Conservation (phyloP, 2,797 vertebrate species). For the Takifugu rubripes region DNA sequence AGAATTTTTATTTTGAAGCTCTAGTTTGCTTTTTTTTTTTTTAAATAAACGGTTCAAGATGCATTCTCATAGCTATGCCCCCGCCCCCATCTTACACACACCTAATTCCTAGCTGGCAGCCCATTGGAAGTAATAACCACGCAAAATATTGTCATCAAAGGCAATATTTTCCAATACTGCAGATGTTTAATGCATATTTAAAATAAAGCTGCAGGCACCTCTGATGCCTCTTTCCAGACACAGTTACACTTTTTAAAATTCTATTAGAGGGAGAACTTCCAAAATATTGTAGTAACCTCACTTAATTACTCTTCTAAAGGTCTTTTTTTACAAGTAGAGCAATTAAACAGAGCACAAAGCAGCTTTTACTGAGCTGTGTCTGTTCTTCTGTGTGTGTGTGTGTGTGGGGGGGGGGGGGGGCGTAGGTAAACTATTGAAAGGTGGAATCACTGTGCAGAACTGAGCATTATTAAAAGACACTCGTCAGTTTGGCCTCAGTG, state of each 20-base stretch:
- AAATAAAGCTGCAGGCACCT: conserved; percentile 49
- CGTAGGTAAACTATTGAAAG: neutral
- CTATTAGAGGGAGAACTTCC: conserved; percentile 2
- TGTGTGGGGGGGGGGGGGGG: too few species aligned
- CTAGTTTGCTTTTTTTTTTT: too few species aligned
- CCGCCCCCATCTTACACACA: too few species aligned
- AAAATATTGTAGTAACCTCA: conserved; percentile 28
- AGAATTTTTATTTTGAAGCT: too few species aligned
- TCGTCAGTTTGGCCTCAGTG: neutral
- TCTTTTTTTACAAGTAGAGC: conserved; percentile 42
- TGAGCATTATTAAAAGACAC: too few species aligned
- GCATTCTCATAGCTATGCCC: too few species aligned
- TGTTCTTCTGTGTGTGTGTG: too few species aligned
- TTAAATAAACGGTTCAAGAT: too few species aligned
- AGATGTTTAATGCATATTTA: conserved; percentile 28
- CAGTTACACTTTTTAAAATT: conserved; percentile 27
- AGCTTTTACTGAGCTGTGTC: conserved; percentile 10
- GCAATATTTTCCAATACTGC: conserved; percentile 19
- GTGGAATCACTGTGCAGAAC: too few species aligned
- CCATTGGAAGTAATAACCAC: neutral
- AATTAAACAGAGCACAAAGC: conserved; percentile 50
- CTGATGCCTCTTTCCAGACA: conserved; percentile 40
- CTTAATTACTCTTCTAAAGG: conserved; percentile 29
- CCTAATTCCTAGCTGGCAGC: too few species aligned
- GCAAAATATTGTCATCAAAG: neutral